Base-by-base conservation (phyloP, 2,888 invertebrate genomes). In the Panopea generosa region DNA sequence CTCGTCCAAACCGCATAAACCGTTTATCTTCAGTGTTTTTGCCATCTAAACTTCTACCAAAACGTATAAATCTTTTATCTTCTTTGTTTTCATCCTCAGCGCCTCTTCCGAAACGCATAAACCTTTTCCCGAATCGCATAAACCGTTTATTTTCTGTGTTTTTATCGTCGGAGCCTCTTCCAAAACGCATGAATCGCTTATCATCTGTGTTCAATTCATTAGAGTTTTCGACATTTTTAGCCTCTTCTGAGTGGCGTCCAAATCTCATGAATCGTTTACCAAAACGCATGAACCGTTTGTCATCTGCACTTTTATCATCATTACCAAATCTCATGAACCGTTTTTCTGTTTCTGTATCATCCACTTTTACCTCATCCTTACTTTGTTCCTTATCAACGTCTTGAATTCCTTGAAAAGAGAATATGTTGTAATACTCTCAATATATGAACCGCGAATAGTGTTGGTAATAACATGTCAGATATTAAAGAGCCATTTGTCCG, bases 181-280 rank as follows among this genome's bases (percentile, higher is more conserved):
- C 90, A 56, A 89, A 89, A 40, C 88, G 70, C 87, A 90, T 88
- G 55, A 90, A 87, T 50, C 88, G 57, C 62, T 85, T 84, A 14
- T 82, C 82, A 16, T n/a, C n/a, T n/a, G n/a, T n/a, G n/a, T n/a
- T n/a, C n/a, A n/a, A n/a, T n/a, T n/a, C n/a, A n/a, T n/a, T n/a
- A n/a, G n/a, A n/a, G n/a, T n/a, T n/a, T n/a, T n/a, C n/a, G n/a
- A n/a, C n/a, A n/a, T n/a, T n/a, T 27, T 50, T 72, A 16, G 60
- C 72, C 61, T 38, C 84, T 82, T 78, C 76, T 72, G 63, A 77
- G 79, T 26, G 77, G 47, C 75, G 57, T 3, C 85, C 86, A 47
- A 85, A 85, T 57, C 85, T 59, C 86, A 86, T 83, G 43, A 84
- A 86, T 20, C 84, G 62, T 70, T 84, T 84, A 20, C 86, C 85